Percentiles rank a stretch among this genome's conserved stretches.
Conservation (phyloP, 2,888 invertebrate species). For the Pollenia amentaria region DNA sequence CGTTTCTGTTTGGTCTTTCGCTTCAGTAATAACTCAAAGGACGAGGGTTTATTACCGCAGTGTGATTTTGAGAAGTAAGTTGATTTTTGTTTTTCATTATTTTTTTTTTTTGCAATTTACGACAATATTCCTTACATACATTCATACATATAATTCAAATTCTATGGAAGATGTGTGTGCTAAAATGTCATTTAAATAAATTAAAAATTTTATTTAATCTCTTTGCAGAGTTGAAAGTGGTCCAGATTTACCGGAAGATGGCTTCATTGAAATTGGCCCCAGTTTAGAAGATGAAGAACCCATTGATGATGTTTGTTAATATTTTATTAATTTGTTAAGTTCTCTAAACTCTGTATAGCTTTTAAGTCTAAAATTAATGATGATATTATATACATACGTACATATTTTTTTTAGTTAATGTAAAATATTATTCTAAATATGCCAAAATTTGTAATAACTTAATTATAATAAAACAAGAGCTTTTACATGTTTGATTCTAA, state of each 20-base stretch:
- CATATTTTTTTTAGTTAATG: conserved; percentile 34
- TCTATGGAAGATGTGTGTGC: conserved; percentile 23
- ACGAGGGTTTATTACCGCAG: conserved; percentile 83
- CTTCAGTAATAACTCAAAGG: conserved; percentile 79
- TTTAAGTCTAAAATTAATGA: conserved; percentile 48
- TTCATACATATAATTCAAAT: conserved; percentile 42
- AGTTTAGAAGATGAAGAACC: conserved; percentile 82
- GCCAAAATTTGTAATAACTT: conserved; percentile 32
- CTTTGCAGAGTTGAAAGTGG: conserved; percentile 80
- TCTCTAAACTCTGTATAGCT: conserved; percentile 38
- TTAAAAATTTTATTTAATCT: conserved; percentile 34
- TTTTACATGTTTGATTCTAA: conserved; percentile 64
- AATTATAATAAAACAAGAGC: conserved; percentile 55
- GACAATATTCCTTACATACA: no score
- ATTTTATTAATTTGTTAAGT: conserved; percentile 35
- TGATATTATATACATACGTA: not conserved
- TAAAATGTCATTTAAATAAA: not conserved
- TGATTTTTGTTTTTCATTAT: not conserved
- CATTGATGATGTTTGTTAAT: conserved; percentile 83
- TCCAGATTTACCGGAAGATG: conserved; percentile 81
- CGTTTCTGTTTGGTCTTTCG: conserved; percentile 83
- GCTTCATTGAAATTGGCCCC: conserved; percentile 79
- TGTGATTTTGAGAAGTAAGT: conserved; percentile 83
- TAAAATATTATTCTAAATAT: conserved; percentile 22
- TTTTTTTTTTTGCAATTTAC: not conserved